Percentiles rank a stretch among this genome's conserved stretches.
Evolutionary conservation across 2,113 vertebrate species (phyloP).

Genomic region (Sclerurus mexicanus): DNA sequence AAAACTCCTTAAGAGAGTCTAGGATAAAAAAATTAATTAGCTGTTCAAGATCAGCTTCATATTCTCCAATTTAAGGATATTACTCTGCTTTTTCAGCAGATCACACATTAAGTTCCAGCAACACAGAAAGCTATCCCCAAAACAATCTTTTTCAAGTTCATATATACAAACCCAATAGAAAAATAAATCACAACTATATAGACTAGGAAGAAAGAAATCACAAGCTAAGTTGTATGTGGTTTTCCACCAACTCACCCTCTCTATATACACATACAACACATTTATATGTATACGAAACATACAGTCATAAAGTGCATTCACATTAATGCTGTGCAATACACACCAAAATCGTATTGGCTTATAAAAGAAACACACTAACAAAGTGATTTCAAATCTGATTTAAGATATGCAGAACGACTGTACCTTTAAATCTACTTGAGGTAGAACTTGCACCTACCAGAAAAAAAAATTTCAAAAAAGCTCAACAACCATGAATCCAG

Average conservation of each 20-base stretch:
- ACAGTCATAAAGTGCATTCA: neutral
- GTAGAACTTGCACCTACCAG: neutral
- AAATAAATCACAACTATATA: rapidly evolving
- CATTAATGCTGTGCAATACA: neutral
- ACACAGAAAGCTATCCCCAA: neutral
- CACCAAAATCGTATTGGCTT: neutral
- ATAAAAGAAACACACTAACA: neutral
- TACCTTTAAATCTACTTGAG: neutral
- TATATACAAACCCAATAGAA: neutral
- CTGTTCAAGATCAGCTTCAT: neutral
- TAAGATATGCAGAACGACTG: neutral
- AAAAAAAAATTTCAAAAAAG: neutral
- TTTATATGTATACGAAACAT: rapidly evolving
- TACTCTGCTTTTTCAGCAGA: neutral
- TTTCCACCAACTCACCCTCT: neutral
- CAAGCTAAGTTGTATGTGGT: rapidly evolving
- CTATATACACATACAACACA: rapidly evolving
- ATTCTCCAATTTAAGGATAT: neutral
- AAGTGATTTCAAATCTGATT: neutral
- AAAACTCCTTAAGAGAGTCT: neutral
- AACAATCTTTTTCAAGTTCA: rapidly evolving
- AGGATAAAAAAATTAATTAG: neutral
- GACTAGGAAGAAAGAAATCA: neutral
- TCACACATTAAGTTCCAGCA: neutral
- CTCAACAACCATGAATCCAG: neutral